phyloP scores from a whole-genome alignment of 2,797 vertebrate species.

The Enteromius radiatus region DNA sequence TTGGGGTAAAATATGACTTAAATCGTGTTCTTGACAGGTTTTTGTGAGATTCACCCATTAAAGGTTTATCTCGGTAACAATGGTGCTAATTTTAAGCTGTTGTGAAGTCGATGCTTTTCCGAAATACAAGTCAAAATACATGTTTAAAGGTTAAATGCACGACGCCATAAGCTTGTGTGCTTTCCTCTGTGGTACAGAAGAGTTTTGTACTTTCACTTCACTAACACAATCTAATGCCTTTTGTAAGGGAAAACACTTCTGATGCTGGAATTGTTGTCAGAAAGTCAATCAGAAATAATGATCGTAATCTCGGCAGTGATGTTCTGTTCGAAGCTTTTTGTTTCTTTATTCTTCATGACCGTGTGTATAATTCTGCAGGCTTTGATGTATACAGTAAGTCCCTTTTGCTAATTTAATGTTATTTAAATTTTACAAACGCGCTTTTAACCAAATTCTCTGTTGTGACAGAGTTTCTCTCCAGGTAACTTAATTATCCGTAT shows the following conservation, averaged over 20 bases:
- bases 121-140: neutral
- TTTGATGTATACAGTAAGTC: constrained; percentile 76
- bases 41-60: neutral
- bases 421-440: constrained; percentile 80
- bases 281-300: neutral
- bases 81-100: constrained; percentile 39
- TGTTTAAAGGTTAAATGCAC: neutral
- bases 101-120: constrained; percentile 13
- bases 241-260: constrained; percentile 27
- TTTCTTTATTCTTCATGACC: constrained; percentile 71
- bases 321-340: constrained; percentile 68
- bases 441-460: constrained; percentile 71
- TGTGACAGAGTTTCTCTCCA: constrained; percentile 71
- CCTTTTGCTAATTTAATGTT: constrained; percentile 83
- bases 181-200: constrained; percentile 28
- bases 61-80: neutral
- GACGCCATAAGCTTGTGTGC: neutral
- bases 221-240: neutral
- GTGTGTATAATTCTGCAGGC: constrained; percentile 79
- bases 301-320: constrained; percentile 50
- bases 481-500: constrained; percentile 78
- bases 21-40: neutral
- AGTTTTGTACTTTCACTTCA: constrained; percentile 17
- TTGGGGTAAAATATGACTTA: neutral
- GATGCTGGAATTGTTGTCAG: neutral